phyloP scores from a whole-genome alignment of 1,140 invertebrate species.

The Dreissena polymorpha region DNA sequence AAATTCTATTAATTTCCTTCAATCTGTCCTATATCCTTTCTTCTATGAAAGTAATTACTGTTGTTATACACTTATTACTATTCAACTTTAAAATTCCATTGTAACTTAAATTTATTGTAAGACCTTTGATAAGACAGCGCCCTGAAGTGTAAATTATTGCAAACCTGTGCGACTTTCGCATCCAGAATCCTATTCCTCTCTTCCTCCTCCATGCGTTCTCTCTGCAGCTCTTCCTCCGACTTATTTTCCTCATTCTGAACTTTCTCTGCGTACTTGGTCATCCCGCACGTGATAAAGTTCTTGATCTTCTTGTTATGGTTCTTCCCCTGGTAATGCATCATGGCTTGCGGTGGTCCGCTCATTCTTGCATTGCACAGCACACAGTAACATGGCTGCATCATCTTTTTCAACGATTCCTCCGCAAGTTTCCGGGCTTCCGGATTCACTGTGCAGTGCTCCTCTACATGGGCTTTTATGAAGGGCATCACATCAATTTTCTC shows the following conservation, averaged over 20 bases:
- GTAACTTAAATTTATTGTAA: too few species aligned
- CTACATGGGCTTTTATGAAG: conserved; percentile 44
- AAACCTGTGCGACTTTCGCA: conserved; percentile 47
- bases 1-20: too few species aligned
- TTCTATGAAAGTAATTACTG: too few species aligned
- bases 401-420: conserved; percentile 53
- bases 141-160: neutral
- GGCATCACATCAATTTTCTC: conserved; percentile 41
- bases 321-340: conserved; percentile 67
- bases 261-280: conserved; percentile 49
- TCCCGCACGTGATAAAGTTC: conserved; percentile 56
- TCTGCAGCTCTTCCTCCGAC: conserved; percentile 35
- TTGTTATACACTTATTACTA: too few species aligned
- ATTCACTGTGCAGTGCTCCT: conserved; percentile 28
- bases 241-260: conserved; percentile 44
- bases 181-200: conserved; percentile 36
- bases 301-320: conserved; percentile 66
- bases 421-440: conserved; percentile 38
- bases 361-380: conserved; percentile 64
- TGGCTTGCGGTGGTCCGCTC: conserved; percentile 62
- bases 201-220: conserved; percentile 44
- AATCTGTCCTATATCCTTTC: too few species aligned
- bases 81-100: too few species aligned
- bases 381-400: conserved; percentile 67
- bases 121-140: too few species aligned